Percentiles rank a stretch among this genome's conserved stretches.
Conservation (phyloP, 2,113 vertebrate species). For the Meriones unguiculatus region DNA sequence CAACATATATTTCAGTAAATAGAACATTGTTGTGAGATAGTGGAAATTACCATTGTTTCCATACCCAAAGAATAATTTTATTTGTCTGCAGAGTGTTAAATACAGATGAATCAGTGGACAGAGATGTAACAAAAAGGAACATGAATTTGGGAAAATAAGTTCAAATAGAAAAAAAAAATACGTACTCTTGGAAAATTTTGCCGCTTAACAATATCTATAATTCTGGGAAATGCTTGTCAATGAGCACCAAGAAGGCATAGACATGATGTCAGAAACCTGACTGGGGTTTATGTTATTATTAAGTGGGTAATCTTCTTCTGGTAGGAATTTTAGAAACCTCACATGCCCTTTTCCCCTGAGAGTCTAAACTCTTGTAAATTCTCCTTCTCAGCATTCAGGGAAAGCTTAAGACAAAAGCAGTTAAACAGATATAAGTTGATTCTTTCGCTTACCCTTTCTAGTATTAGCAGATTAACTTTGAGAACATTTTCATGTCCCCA, state of each 20-base stretch:
- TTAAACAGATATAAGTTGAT: neutral
- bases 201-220: neutral
- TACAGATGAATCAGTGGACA: neutral
- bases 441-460: neutral
- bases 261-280: neutral
- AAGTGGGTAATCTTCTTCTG: neutral
- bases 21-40: neutral
- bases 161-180: slow-evolving; percentile 26
- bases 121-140: neutral
- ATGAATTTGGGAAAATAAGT: slow-evolving; percentile 32
- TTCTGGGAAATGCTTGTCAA: neutral
- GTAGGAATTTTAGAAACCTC: neutral
- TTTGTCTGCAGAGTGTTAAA: slow-evolving; percentile 27
- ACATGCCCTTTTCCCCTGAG: neutral
- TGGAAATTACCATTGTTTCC: neutral
- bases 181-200: neutral
- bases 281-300: neutral
- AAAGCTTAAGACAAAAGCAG: neutral
- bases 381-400: neutral
- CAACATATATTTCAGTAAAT: neutral
- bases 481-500: slow-evolving; percentile 32
- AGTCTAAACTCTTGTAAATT: neutral
- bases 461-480: slow-evolving; percentile 5
- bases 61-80: neutral
- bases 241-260: neutral